Evolutionary conservation across 92 coral and sea anemone genomes (phyloP), one percentile per base, ranked within the genome.

Genomic region (Phenganax stokvisi): DNA sequence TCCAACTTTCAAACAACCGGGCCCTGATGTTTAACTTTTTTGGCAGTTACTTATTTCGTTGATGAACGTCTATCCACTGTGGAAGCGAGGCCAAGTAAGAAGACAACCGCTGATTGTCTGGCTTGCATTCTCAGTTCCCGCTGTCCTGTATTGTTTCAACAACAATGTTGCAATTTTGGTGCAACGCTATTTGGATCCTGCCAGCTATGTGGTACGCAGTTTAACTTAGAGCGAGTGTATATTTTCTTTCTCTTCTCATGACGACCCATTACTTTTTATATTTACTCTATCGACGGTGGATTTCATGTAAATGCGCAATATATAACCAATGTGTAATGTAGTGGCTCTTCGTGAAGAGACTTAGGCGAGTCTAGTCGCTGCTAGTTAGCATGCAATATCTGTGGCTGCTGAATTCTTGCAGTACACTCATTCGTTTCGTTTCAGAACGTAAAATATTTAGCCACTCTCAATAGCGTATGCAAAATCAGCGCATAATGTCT

Each of bases 111-210:
- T 87, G 75, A 86, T 85, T 12, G 90, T 88, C 29, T 75, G 89
- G 64, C 69, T 86, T 27, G 91, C 86, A 30, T 92, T 88, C 75
- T 88, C 93, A 51, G 86, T 92, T 53, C 97, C 97, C 55, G 93
- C 97, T 11, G 52, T 92, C 20, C 89, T 92, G 5, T 92, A 92
- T 80, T 88, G 93, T 67, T 86, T 92, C 47, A 92, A 89, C 80
- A 90, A 92, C 86, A 92, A 92, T 64, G 83, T 89, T 47, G 97
- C 90, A 63, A 92, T 92, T 3, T 84, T 90, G 74, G 89, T 92
- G 10, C 97, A 92, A 80, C 90, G 75, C 20, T 92, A 90, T 54
- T 72, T 92, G 75, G 97, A 92, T 72, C 97, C 97, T 51, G 93
- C 97, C 52, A 92, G 97, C 85, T 92, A 90, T 81, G 91, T 90